These are phyloP conservation scores for Hydractinia echinata DNA, from an alignment of 30 jellyfish, hydroid and myxozoan species.

Conservation along the genomic window DNA sequence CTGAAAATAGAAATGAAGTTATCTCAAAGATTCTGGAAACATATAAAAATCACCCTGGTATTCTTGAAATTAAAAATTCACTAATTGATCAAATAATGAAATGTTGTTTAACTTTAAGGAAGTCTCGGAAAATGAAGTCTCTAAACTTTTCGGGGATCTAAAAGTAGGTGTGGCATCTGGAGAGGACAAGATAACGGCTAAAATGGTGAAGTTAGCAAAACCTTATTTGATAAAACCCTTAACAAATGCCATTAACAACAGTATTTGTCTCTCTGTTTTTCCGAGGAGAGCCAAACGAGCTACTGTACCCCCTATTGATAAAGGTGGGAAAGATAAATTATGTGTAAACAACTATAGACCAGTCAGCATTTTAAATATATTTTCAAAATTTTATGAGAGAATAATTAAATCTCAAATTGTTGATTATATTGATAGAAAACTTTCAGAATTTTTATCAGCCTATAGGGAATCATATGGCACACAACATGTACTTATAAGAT, in stretches of 20 bases:
- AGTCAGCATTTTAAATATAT: slow-evolving; percentile 17
- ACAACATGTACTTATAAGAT: slow-evolving; percentile 7
- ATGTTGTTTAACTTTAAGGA: too few relatives aligned
- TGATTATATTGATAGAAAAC: slow-evolving; percentile 16
- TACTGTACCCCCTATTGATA: slow-evolving; percentile 35
- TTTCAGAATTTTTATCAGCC: slow-evolving; percentile 26
- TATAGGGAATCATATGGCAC: slow-evolving; percentile 26
- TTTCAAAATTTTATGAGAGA: slow-evolving; percentile 30
- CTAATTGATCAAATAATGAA: too few relatives aligned
- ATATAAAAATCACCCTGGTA: too few relatives aligned
- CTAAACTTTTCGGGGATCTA: neutral
- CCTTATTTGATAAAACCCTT: slow-evolving; percentile 15
- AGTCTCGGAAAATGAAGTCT: neutral
- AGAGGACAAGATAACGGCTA: slow-evolving; percentile 14
- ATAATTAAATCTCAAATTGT: neutral
- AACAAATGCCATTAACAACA: slow-evolving; percentile 31
- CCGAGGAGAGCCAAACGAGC: slow-evolving; percentile 38
- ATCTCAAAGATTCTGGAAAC: too few relatives aligned
- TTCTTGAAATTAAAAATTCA: too few relatives aligned
- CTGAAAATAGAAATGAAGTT: too few relatives aligned
- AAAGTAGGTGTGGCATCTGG: slow-evolving; percentile 14
- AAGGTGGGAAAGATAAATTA: slow-evolving; percentile 33
- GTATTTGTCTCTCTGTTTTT: slow-evolving; percentile 19
- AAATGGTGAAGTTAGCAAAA: slow-evolving; percentile 37
- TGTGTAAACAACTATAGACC: slow-evolving; percentile 34